Evolutionary conservation across 2,113 vertebrate genomes (phyloP).

Genomic region (cat (Felis catus)): F.catus_Fca126_mat1.0 CM031413.1:149682001-149682500

Average conservation of each 20-base stretch:
- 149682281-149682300: background rate
- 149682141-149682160: background rate
- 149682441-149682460: background rate
- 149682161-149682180: background rate
- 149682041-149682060: background rate
- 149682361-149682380: background rate
- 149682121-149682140: background rate
- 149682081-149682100: background rate
- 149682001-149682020: background rate
- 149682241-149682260: background rate
- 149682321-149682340: background rate
- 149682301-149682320: background rate
- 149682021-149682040: background rate
- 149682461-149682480: background rate
- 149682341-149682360: background rate
- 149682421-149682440: background rate
- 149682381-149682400: background rate
- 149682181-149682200: background rate
- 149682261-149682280: background rate
- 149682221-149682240: background rate
- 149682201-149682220: background rate
- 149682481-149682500: background rate
- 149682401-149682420: background rate
- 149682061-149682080: background rate
- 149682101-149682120: background rate